A percentile compares a stretch with the other conserved stretches of the same genome.
Conservation (phyloP, 1,140 invertebrate species). For the Gonatopus flavifemur region DNA sequence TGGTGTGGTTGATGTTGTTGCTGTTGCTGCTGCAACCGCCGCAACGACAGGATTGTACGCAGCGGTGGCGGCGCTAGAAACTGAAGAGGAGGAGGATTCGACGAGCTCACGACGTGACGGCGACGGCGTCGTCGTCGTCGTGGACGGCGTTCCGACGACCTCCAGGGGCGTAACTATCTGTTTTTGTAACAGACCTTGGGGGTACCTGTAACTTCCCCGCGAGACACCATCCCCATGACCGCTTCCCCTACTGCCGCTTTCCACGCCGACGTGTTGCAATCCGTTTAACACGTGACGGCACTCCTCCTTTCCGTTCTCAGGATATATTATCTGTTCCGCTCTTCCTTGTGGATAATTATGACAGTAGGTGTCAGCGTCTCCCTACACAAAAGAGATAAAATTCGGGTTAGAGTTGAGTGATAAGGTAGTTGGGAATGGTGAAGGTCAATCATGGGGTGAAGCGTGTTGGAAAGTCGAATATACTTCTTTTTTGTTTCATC, state of each 20-base stretch:
- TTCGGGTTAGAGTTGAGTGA: too few relatives aligned
- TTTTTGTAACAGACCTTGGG: conserved; percentile 7
- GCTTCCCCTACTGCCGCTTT: conserved; percentile 18
- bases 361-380: conserved; percentile 1
- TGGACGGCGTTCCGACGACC: conserved; percentile 25
- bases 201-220: conserved; percentile 16
- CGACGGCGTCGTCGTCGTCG: conserved; percentile 20
- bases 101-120: not conserved
- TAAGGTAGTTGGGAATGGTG: too few relatives aligned
- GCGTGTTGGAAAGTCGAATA: too few relatives aligned
- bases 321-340: too few relatives aligned
- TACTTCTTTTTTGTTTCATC: too few relatives aligned
- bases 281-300: too few relatives aligned
- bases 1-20: conserved; percentile 21
- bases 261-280: conserved; percentile 32
- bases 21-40: conserved; percentile 6
- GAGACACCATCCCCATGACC: too few relatives aligned
- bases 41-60: conserved; percentile 19
- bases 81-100: not conserved
- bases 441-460: too few relatives aligned
- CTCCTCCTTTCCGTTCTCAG: too few relatives aligned
- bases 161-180: conserved; percentile 20
- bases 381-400: too few relatives aligned
- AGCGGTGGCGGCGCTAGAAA: conserved; percentile 6
- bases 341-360: conserved; percentile 2